Base-by-base conservation (phyloP, 2,888 invertebrate species). In the Cactoblastis cactorum region DNA sequence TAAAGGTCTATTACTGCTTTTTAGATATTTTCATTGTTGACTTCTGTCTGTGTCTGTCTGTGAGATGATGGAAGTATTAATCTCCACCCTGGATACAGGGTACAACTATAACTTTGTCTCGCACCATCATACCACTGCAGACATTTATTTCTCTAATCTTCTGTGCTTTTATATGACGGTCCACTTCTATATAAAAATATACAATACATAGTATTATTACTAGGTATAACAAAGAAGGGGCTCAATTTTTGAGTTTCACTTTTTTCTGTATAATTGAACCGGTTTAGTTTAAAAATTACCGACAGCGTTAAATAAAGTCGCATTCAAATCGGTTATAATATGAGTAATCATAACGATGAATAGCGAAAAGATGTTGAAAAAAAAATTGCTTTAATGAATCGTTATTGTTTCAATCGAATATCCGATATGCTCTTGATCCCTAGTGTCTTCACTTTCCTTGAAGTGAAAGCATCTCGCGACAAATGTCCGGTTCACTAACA, bases 1-100 rank as follows among this genome's bases (percentile, higher is more conserved):
- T 88, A 87, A 83, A 77, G 81, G 85, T 88, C 86, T 88, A 85
- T 88, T 88, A 83, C 79, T 60, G 87, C 85, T 88, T 85, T 67
- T 81, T 85, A 85, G 73, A 65, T 67, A 61, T 79, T 71, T 65
- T 76, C 80, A 74, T 63, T 67, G 65, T 69, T 67, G 64, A 61
- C 63, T 65, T 65, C 64, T 57, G 67, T 67, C 63, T 65, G 56
- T 61, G 64, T 67, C 66, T 67, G 65, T 65, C 65, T 67, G 62
- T 58, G 53, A 54, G 58, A 61, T 55, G 56, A 54, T 54, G 58
- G 56, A 52, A 51, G 58, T 49, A 46, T 12, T 18, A n/a, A 32
- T 32, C 43, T 34, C 54, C 38, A 35, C 28, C 51, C 51, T 41
- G 28, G 33, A 48, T 52, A 46, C 54, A 53, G 41, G 53, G 53